phyloP scores from a whole-genome alignment of 2,888 invertebrate species.

The Cosmia pyralina region DNA sequence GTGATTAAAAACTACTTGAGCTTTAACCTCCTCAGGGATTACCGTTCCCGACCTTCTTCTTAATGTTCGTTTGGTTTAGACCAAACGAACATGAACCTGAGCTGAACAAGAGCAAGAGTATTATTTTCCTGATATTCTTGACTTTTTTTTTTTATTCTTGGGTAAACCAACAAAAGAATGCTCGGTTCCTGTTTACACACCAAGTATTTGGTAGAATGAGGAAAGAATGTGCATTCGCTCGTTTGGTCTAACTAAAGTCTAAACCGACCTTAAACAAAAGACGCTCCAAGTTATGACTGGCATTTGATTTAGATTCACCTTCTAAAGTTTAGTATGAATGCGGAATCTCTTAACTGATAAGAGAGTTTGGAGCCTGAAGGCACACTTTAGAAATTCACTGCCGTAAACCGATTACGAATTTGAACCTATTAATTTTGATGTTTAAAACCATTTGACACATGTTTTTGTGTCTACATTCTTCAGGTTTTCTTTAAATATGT shows the following conservation, averaged over 20 bases:
- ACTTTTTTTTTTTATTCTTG: too few species aligned
- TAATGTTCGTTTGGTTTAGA: neutral
- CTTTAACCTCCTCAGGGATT: slow-evolving; percentile 15
- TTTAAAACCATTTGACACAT: neutral
- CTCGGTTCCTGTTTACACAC: neutral
- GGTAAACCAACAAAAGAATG: neutral
- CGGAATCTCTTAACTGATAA: slow-evolving; percentile 37
- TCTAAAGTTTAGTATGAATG: slow-evolving; percentile 30
- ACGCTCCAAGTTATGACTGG: too few species aligned
- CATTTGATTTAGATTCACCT: too few species aligned
- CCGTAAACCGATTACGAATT: slow-evolving; percentile 14
- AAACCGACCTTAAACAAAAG: too few species aligned
- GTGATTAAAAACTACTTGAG: slow-evolving; percentile 50
- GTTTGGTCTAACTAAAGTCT: neutral
- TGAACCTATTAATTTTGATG: slow-evolving; percentile 9
- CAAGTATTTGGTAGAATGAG: neutral
- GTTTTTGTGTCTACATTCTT: neutral
- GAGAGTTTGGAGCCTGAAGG: slow-evolving; percentile 43
- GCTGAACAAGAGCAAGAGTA: neutral
- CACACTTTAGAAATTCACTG: slow-evolving; percentile 4
- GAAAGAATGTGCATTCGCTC: neutral
- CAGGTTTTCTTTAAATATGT: neutral
- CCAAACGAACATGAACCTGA: neutral
- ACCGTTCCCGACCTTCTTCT: neutral
- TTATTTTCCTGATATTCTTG: slow-evolving; percentile 3